Conservation (phyloP, 2,113 vertebrate species). For the Prionailurus viverrinus region DNA sequence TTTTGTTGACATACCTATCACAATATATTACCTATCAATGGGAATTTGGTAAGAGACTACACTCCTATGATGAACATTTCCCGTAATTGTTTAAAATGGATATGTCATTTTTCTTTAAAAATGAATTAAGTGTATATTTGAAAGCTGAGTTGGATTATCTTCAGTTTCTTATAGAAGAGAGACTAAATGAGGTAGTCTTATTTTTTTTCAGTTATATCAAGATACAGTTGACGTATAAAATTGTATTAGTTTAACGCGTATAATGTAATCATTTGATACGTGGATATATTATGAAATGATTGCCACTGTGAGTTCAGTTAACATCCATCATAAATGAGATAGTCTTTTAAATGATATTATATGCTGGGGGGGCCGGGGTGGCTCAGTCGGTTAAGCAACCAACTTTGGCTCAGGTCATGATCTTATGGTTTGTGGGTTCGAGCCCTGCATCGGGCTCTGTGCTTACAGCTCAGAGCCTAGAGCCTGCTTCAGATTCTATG, state of each 20-base stretch:
- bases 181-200: neutral
- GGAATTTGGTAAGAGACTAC: neutral
- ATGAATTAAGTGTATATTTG: neutral
- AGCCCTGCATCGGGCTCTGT: too few relatives aligned
- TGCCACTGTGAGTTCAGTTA: neutral
- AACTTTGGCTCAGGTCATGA: too few relatives aligned
- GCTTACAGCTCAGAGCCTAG: too few relatives aligned
- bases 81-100: neutral
- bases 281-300: neutral
- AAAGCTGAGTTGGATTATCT: slow-evolving; percentile 40
- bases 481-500: too few relatives aligned
- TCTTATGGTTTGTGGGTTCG: too few relatives aligned
- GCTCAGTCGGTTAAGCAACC: too few relatives aligned
- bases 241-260: neutral
- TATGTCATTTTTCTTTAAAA: slow-evolving; percentile 40
- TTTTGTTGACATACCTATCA: slow-evolving; percentile 1
- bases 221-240: neutral
- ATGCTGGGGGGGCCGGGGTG: neutral
- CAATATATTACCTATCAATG: neutral
- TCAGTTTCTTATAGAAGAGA: neutral
- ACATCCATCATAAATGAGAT: neutral
- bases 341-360: neutral
- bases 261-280: neutral
- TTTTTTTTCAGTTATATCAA: neutral
- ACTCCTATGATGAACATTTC: neutral